A percentile compares a stretch with the other conserved stretches of the same genome.
phyloP scores from a whole-genome alignment of 2,888 invertebrate species.

The Opisthograptis luteolata region DNA sequence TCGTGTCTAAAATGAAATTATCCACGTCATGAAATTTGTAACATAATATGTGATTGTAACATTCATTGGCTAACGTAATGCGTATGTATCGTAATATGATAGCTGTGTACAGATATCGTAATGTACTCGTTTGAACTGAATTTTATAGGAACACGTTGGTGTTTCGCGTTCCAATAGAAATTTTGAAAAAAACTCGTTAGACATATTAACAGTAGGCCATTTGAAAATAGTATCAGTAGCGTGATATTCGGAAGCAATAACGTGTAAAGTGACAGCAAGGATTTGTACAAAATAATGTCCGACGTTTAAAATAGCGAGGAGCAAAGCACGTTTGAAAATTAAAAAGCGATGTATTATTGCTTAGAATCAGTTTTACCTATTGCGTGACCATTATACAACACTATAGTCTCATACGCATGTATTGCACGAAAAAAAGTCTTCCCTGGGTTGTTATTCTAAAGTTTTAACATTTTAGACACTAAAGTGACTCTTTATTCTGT shows the following conservation, averaged over 20 bases:
- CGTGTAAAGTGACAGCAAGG: slow-evolving; percentile 55
- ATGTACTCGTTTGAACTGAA: slow-evolving; percentile 47
- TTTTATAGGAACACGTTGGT: slow-evolving; percentile 52
- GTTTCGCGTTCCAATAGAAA: slow-evolving; percentile 65
- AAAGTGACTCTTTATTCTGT: no score
- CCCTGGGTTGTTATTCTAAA: no score
- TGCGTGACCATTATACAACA: no score
- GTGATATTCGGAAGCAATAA: slow-evolving; percentile 78
- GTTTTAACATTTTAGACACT: no score
- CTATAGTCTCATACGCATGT: no score
- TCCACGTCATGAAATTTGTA: slow-evolving; percentile 60
- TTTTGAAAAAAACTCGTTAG: slow-evolving; percentile 54
- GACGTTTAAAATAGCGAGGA: not conserved
- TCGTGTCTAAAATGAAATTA: slow-evolving; percentile 60
- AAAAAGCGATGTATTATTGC: not conserved
- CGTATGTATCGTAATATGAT: slow-evolving; percentile 42
- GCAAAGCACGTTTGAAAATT: not conserved
- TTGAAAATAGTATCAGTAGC: slow-evolving; percentile 75
- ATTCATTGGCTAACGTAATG: slow-evolving; percentile 43
- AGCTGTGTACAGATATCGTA: slow-evolving; percentile 43
- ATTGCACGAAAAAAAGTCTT: no score
- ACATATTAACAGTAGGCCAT: slow-evolving; percentile 67
- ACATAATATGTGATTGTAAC: slow-evolving; percentile 49
- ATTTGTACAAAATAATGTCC: slow-evolving; percentile 45
- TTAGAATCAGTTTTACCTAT: not conserved